Evolutionary conservation across 2,888 invertebrate species (phyloP), one percentile per base, ranked within the genome.

Genomic region (Diaperis boleti): DNA sequence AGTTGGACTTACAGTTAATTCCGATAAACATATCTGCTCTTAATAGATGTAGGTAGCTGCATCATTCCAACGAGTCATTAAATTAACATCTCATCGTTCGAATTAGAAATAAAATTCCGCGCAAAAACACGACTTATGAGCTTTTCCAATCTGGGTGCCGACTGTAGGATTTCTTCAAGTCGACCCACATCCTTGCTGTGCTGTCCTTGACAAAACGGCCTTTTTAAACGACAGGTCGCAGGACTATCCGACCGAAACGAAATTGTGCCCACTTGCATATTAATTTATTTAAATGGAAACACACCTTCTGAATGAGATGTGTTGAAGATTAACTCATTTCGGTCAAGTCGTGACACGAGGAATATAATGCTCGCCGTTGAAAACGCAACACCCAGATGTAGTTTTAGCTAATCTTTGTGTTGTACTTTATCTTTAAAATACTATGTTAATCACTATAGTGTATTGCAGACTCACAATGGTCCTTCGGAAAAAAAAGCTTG

Each of bases 11-110:
- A 60, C 64, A 42, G 64, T 64, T 50, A 64, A 42, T 61, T 56
- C 64, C 13, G 59, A 56, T 64, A 56, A 59, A 63, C 57, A 54
- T 54, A 59, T 61, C 60, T 56, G 54, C 35, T 44, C 61, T 60
- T 60, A 64, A 64, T 64, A 60, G 64, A 55, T 60, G 60, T 64
- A 47, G 59, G 59, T 63, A 63, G 63, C 63, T 52, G 52, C 52
- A 42, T 60, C 60, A 60, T 60, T 60, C 60, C 60, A 35, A 33
- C 26, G 33, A 39, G 45, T 54, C 60, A 45, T 54, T 60, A 54
- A 60, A 60, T 60, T 60, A 60, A 45, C 60, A 54, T 60, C 44
- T 60, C 44, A 33, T 52, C 50, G 35, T 45, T 41, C 7, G 13
- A 59, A 39, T 59, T 47, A 47, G 39, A 49, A 59, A 59, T 49